These are phyloP conservation scores for Heliothis subflexa DNA, from an alignment of 1,140 invertebrate genomes.

Conservation along the genomic window DNA sequence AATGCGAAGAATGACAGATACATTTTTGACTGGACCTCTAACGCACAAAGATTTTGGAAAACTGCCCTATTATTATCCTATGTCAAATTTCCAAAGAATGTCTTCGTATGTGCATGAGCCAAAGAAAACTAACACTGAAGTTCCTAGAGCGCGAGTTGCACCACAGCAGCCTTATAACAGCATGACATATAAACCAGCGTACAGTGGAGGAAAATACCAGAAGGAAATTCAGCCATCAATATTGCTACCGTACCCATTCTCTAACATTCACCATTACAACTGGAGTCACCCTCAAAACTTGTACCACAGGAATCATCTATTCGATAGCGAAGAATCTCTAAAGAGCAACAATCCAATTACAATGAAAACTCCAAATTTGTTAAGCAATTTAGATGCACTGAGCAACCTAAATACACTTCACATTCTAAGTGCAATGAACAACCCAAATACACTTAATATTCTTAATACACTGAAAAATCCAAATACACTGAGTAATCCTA, in stretches of 20 bases:
- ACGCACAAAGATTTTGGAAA: conserved; percentile 60
- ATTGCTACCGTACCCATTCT: conserved; percentile 69
- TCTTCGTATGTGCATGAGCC: conserved; percentile 59
- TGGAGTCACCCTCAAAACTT: neutral
- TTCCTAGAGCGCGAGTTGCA: neutral
- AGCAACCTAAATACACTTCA: no score
- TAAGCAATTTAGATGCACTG: no score
- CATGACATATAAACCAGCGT: neutral
- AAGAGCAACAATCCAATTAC: neutral
- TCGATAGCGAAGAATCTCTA: neutral
- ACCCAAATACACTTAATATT: no score
- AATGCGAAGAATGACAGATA: neutral
- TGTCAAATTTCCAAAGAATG: conserved; percentile 67
- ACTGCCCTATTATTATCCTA: conserved; percentile 70
- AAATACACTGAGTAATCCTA: no score
- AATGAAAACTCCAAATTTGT: neutral
- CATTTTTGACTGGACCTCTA: conserved; percentile 57
- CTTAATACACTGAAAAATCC: no score
- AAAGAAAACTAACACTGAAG: neutral
- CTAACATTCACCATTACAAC: conserved; percentile 63
- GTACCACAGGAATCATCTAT: conserved; percentile 16
- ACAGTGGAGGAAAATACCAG: conserved; percentile 18
- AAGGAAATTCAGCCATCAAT: conserved; percentile 47
- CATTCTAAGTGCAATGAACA: no score
- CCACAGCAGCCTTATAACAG: neutral